These are phyloP conservation scores for Cheilosia vulpina DNA, from an alignment of 2,888 invertebrate species.

Conservation along the genomic window DNA sequence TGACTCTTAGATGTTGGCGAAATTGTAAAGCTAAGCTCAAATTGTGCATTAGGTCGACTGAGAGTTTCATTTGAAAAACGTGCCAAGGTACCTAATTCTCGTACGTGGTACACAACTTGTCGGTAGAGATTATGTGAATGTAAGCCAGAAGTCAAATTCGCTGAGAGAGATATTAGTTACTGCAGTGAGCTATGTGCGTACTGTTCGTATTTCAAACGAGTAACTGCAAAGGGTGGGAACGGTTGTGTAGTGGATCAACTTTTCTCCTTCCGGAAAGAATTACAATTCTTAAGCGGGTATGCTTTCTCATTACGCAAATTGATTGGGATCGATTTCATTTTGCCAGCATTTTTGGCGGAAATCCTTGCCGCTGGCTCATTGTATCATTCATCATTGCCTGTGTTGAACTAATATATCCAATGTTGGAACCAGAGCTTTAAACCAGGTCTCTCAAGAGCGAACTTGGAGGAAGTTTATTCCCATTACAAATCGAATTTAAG, in stretches of 20 bases:
- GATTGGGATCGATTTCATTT: too few relatives aligned
- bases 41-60: background rate
- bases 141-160: slow-evolving; percentile 8
- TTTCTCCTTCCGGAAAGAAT: too few relatives aligned
- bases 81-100: background rate
- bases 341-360: too few relatives aligned
- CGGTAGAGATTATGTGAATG: background rate
- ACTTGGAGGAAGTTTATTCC: too few relatives aligned
- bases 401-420: too few relatives aligned
- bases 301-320: too few relatives aligned
- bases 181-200: background rate
- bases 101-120: background rate
- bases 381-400: too few relatives aligned
- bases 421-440: too few relatives aligned
- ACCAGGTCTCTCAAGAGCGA: too few relatives aligned
- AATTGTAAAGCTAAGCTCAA: slow-evolving; percentile 8
- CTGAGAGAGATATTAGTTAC: background rate
- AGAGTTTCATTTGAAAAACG: background rate
- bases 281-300: too few relatives aligned
- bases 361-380: too few relatives aligned
- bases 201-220: background rate
- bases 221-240: background rate
- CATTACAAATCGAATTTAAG: background rate
- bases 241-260: too few relatives aligned
- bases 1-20: slow-evolving; percentile 28